These are phyloP conservation scores for Catocala nupta DNA, from an alignment of 2,888 invertebrate species.

Conservation along the genomic window DNA sequence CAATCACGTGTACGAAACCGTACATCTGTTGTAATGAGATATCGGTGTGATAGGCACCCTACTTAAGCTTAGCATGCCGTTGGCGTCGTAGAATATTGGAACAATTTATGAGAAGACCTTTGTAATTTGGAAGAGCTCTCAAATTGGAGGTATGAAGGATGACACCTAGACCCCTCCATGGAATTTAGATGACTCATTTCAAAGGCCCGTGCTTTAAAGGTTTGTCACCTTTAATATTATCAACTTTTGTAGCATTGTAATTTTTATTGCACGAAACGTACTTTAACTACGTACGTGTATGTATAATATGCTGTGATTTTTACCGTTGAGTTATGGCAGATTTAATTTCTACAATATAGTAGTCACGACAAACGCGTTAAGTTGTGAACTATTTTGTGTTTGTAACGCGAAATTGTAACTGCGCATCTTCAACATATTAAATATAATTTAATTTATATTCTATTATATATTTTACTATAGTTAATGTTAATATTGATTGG, in stretches of 20 bases:
- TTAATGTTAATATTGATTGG: too few species aligned
- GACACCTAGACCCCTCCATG: slow-evolving; percentile 69
- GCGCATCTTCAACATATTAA: too few species aligned
- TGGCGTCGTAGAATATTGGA: slow-evolving; percentile 82
- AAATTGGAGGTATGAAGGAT: slow-evolving; percentile 82
- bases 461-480: too few species aligned
- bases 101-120: slow-evolving; percentile 85
- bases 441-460: too few species aligned
- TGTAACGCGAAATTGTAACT: too few species aligned
- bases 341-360: too few species aligned
- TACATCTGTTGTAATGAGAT: too few species aligned
- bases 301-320: neutral
- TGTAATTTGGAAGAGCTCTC: slow-evolving; percentile 83
- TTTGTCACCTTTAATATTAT: slow-evolving; percentile 38
- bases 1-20: too few species aligned
- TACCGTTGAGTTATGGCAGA: too few species aligned
- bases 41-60: slow-evolving; percentile 63
- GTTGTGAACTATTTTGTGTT: too few species aligned
- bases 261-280: slow-evolving; percentile 14
- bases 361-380: too few species aligned
- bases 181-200: slow-evolving; percentile 75
- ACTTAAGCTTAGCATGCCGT: slow-evolving; percentile 80
- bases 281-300: neutral
- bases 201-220: slow-evolving; percentile 32
- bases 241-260: slow-evolving; percentile 27